Percentiles rank a stretch among this genome's conserved stretches.
phyloP scores from a whole-genome alignment of 1,140 invertebrate species.

The Eueides isabella region DNA sequence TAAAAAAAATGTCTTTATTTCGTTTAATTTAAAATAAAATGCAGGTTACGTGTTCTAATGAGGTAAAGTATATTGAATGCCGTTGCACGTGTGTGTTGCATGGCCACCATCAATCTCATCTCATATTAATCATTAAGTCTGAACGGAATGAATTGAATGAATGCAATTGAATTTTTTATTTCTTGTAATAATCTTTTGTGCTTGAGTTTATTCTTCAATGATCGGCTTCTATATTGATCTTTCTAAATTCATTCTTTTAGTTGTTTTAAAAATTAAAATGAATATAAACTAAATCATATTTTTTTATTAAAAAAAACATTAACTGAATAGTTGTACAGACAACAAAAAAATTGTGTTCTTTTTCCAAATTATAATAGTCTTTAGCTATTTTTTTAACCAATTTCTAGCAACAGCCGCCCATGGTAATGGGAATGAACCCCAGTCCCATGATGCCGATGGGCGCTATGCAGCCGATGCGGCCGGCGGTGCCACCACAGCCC shows the following conservation, averaged over 20 bases:
- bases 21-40: neutral
- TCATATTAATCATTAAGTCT: neutral
- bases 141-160: neutral
- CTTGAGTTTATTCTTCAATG: slow-evolving; percentile 5
- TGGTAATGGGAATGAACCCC: slow-evolving; percentile 75
- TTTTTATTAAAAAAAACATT: neutral
- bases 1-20: neutral
- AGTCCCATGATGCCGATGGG: slow-evolving; percentile 65
- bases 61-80: slow-evolving; percentile 2
- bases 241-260: neutral
- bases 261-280: neutral
- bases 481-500: slow-evolving; percentile 64
- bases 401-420: slow-evolving; percentile 75
- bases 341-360: neutral
- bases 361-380: neutral
- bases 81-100: slow-evolving; percentile 11
- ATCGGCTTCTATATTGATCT: neutral
- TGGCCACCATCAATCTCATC: slow-evolving; percentile 1
- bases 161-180: neutral
- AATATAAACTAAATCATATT: neutral
- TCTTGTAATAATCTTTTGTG: neutral
- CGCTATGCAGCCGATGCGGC: slow-evolving; percentile 63
- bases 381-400: neutral
- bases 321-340: neutral
- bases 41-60: neutral